A percentile compares a stretch with the other conserved stretches of the same genome.
These are phyloP conservation scores for Bradypodion ventrale DNA, from an alignment of 2,797 vertebrate genomes.

Conservation along the genomic window DNA sequence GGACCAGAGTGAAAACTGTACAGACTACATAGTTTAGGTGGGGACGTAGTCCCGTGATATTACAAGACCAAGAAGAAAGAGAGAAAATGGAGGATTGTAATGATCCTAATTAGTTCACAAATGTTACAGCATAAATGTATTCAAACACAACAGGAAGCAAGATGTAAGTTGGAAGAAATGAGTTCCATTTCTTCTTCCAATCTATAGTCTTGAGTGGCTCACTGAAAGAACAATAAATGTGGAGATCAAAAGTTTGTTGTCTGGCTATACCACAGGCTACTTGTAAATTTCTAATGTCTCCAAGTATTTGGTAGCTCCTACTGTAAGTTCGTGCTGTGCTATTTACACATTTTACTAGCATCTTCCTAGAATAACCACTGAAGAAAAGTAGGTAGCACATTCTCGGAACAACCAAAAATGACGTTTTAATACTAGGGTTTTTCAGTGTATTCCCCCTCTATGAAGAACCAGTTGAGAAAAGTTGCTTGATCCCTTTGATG, in stretches of 20 bases:
- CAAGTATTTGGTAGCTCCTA: background rate
- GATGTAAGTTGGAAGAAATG: background rate
- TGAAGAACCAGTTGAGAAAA: conserved; percentile 12
- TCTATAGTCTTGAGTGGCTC: background rate
- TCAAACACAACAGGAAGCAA: too few species aligned
- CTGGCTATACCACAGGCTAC: background rate
- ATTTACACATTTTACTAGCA: background rate
- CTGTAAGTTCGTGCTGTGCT: background rate
- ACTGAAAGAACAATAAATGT: background rate
- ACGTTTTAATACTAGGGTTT: background rate
- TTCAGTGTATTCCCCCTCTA: background rate
- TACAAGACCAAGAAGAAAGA: too few species aligned
- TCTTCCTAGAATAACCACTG: background rate
- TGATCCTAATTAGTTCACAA: too few species aligned
- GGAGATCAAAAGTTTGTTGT: background rate
- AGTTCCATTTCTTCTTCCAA: background rate
- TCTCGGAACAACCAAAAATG: conserved; percentile 1
- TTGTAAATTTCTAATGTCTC: background rate
- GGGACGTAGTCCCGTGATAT: too few species aligned
- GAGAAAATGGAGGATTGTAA: too few species aligned
- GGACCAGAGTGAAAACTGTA: too few species aligned
- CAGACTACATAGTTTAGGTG: too few species aligned
- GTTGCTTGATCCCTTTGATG: conserved; percentile 13
- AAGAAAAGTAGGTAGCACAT: background rate
- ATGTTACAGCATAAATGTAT: too few species aligned